These are phyloP conservation scores for Pelmatolapia mariae DNA, from an alignment of 2,113 vertebrate species.

Conservation along the genomic window DNA sequence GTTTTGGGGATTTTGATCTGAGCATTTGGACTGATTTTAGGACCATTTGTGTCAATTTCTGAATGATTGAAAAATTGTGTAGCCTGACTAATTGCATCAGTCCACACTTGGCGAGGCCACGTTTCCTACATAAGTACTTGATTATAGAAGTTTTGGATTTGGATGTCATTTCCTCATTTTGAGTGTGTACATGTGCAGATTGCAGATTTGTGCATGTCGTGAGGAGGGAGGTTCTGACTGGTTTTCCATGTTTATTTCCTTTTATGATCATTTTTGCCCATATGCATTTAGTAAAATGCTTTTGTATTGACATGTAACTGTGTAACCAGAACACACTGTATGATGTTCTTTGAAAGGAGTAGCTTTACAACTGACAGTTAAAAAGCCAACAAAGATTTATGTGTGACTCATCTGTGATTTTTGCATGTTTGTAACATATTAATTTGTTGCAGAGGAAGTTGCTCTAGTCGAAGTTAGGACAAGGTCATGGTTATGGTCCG, in stretches of 20 bases:
- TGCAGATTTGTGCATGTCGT: neutral
- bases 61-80: slow-evolving; percentile 33
- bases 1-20: neutral
- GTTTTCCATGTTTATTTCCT: slow-evolving; percentile 5
- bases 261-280: neutral
- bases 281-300: neutral
- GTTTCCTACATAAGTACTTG: slow-evolving; percentile 13
- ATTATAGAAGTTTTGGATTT: slow-evolving; percentile 25
- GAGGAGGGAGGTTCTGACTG: neutral
- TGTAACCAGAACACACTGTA: neutral
- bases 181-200: neutral
- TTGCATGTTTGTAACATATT: neutral
- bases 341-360: neutral
- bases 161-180: slow-evolving; percentile 1
- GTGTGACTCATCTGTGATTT: neutral
- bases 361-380: neutral
- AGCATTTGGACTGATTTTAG: neutral
- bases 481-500: neutral
- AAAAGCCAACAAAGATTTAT: neutral
- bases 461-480: neutral
- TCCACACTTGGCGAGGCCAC: slow-evolving; percentile 13
- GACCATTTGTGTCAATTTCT: slow-evolving; percentile 1
- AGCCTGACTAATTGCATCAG: slow-evolving; percentile 44
- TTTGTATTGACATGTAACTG: neutral
- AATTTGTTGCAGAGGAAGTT: neutral